Conservation (phyloP, 2,113 vertebrate species). For the Tragelaphus scriptus region DNA sequence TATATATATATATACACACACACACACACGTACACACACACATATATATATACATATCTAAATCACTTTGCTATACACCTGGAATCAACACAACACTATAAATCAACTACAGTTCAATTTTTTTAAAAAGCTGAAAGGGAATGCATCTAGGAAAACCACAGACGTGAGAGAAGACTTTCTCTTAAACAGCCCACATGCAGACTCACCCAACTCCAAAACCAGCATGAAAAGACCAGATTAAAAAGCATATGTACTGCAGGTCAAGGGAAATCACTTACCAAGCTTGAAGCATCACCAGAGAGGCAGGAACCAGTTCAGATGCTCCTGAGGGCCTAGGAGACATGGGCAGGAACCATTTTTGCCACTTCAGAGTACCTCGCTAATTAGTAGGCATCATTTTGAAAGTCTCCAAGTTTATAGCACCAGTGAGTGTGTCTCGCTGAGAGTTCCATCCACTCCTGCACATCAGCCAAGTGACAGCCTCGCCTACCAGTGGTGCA, state of each 20-base stretch:
- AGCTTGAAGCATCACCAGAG: background rate
- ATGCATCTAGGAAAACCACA: background rate
- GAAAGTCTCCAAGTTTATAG: background rate
- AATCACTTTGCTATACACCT: background rate
- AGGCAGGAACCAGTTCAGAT: background rate
- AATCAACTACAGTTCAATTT: background rate
- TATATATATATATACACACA: too few relatives aligned
- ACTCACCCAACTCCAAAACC: background rate
- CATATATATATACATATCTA: background rate
- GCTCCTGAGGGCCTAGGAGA: background rate
- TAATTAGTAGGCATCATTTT: background rate
- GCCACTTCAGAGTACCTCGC: background rate
- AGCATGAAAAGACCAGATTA: background rate
- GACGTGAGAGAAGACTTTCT: background rate
- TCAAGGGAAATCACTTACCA: background rate
- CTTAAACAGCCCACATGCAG: background rate
- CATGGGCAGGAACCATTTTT: background rate
- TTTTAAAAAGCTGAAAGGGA: background rate
- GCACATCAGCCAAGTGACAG: background rate
- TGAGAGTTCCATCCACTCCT: background rate
- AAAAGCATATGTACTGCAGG: background rate
- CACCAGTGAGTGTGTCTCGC: background rate
- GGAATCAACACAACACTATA: background rate
- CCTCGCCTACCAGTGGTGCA: background rate
- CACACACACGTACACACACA: rapidly evolving